Evolutionary conservation across 2,113 vertebrate species (phyloP).

Genomic region (Tor tambroides): DNA sequence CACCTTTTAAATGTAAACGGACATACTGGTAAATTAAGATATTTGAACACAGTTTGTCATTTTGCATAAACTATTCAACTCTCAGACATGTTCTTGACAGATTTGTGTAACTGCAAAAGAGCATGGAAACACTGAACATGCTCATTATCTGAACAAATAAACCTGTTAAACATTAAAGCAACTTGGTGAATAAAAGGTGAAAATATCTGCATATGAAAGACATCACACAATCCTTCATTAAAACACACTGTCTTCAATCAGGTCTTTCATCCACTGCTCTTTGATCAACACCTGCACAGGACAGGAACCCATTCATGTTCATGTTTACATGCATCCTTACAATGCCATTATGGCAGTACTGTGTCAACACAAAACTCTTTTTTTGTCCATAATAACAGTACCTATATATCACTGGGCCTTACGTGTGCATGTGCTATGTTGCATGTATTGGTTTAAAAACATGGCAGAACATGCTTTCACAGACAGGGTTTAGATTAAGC

Average conservation of each 20-base stretch:
- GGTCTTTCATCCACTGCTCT: conserved; percentile 33
- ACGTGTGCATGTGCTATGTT: not conserved
- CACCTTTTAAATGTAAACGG: too few species aligned
- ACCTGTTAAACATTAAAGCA: not conserved
- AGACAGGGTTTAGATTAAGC: too few species aligned
- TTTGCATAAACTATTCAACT: not conserved
- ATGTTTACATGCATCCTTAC: not conserved
- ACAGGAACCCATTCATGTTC: not conserved
- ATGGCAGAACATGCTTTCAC: not conserved
- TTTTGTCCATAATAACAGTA: conserved; percentile 4
- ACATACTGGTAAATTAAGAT: not conserved
- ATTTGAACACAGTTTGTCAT: not conserved
- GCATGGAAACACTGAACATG: not conserved
- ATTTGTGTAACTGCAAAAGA: not conserved
- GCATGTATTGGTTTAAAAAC: not conserved
- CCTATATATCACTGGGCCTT: not conserved
- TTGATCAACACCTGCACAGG: conserved; percentile 8
- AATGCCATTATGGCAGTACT: not conserved
- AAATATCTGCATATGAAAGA: conserved; percentile 49
- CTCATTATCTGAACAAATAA: conserved; percentile 25
- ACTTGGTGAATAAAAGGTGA: not conserved
- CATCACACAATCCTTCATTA: not conserved
- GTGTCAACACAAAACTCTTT: not conserved
- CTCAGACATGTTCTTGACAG: not conserved
- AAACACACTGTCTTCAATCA: conserved; percentile 41